Evolutionary conservation across 2,113 vertebrate genomes (phyloP).

Genomic region (Larimichthys polyactis): DNA sequence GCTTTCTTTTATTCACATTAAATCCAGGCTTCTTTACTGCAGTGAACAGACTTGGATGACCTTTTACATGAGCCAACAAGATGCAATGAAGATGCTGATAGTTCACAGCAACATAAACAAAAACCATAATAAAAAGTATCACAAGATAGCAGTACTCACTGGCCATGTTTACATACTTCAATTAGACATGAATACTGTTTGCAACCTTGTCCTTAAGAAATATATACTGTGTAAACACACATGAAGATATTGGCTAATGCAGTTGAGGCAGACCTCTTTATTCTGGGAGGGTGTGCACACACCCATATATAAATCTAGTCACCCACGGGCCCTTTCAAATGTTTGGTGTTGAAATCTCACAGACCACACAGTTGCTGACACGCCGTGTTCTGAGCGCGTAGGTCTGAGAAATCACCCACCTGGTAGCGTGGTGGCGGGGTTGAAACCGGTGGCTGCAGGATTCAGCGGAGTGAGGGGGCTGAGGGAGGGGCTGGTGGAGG

Average conservation of each 20-base stretch:
- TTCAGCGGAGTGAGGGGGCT: constrained; percentile 85
- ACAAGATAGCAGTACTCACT: background rate
- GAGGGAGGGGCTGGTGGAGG: constrained; percentile 87
- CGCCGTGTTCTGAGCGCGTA: background rate
- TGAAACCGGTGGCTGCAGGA: constrained; percentile 69
- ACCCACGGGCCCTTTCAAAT: background rate
- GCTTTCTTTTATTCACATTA: background rate
- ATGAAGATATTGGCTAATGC: background rate
- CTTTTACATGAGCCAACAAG: background rate
- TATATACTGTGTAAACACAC: background rate
- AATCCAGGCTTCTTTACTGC: background rate
- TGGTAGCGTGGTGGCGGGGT: constrained; percentile 89
- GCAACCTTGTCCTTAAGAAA: background rate
- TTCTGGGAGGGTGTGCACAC: background rate
- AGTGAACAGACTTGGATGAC: background rate
- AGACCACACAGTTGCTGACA: background rate
- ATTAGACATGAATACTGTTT: background rate
- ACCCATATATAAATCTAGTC: background rate
- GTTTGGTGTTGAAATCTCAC: background rate
- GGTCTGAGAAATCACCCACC: constrained; percentile 78
- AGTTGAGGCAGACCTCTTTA: background rate
- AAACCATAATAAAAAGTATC: background rate
- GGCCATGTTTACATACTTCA: background rate
- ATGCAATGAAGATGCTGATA: background rate
- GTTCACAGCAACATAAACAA: background rate